These are phyloP conservation scores for Timandra comae DNA, from an alignment of 2,888 invertebrate genomes.

Conservation along the genomic window DNA sequence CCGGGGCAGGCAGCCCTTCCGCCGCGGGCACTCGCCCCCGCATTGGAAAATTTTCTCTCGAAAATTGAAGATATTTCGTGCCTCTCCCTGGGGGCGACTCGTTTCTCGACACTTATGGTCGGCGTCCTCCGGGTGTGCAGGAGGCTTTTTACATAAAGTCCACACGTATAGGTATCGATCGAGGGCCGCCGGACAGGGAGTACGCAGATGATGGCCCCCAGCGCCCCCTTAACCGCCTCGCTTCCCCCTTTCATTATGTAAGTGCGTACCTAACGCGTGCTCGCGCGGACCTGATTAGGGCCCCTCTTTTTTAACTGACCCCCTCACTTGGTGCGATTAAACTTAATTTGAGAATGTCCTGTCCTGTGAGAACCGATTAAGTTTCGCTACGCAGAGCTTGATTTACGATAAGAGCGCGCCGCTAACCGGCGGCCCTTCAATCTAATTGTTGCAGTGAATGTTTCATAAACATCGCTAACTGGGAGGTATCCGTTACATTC, in stretches of 20 bases:
- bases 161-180: conserved; percentile 76
- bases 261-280: conserved; percentile 75
- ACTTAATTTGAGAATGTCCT: conserved; percentile 69
- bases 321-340: conserved; percentile 70
- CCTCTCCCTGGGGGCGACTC: conserved; percentile 73
- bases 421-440: neutral
- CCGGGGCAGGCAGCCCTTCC: conserved; percentile 65
- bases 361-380: conserved; percentile 53
- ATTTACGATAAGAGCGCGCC: conserved; percentile 5
- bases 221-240: conserved; percentile 42
- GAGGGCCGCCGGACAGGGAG: conserved; percentile 72
- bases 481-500: no score
- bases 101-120: conserved; percentile 76
- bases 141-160: conserved; percentile 77
- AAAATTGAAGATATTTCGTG: conserved; percentile 76
- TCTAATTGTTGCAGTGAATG: no score
- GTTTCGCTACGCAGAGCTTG: conserved; percentile 38
- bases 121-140: conserved; percentile 73
- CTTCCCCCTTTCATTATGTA: conserved; percentile 76
- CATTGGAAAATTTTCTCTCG: conserved; percentile 76
- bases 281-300: conserved; percentile 74
- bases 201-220: conserved; percentile 73
- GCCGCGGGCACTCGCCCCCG: conserved; percentile 70
- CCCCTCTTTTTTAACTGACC: conserved; percentile 76
- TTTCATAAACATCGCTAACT: no score